Base-by-base conservation (phyloP, 2,888 invertebrate genomes). In the Epinotia bilunana region DNA sequence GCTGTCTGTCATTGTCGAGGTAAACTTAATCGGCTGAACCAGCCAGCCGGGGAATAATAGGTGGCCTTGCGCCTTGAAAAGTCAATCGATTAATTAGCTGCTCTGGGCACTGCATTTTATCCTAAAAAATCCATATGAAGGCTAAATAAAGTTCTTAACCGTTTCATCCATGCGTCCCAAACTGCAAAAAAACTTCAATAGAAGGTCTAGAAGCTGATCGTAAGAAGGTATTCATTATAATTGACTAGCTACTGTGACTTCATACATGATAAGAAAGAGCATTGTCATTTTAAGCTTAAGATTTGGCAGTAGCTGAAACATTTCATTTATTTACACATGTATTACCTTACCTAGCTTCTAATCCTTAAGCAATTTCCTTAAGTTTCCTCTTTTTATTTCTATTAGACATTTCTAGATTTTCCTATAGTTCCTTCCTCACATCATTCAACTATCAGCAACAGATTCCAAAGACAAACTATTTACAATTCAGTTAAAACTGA, bases 11-110 rank as follows among this genome's bases (percentile, higher is more conserved):
- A 58, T 60, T 69, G 69, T 60, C 1, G 33, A 46, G 23, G 58
- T 60, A 69, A 46, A 46, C 46, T 68, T 43, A 68, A 68, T 68
- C 43, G 68, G 3, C 57, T 68, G 39, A 57, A 68, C 57, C 43
- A 58, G 43, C 16, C 7, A 20, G 55, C 68, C 28, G 2, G 67
- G 53, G 39, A 68, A 68, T 57, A 58, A 33, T 12, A 43, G 46
- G 28, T n/a, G 46, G 58, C 69, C 69, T 60, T 67, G 67, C 55
- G 53, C 65, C 28, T 53, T 68, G 39, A 57, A 23, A 58, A 23
- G n/a, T 43, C 68, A 60, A 46, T 69, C 23, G 58, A 58, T 68
- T 58, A 12, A 43, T 58, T 58, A 58, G 58, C 43, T 58, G 58
- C 43, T 46, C 23, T 58, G 23, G 11, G 20, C 57, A 18, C 20